phyloP scores from a whole-genome alignment of 1,140 invertebrate genomes.

The Magallana gigas region DNA sequence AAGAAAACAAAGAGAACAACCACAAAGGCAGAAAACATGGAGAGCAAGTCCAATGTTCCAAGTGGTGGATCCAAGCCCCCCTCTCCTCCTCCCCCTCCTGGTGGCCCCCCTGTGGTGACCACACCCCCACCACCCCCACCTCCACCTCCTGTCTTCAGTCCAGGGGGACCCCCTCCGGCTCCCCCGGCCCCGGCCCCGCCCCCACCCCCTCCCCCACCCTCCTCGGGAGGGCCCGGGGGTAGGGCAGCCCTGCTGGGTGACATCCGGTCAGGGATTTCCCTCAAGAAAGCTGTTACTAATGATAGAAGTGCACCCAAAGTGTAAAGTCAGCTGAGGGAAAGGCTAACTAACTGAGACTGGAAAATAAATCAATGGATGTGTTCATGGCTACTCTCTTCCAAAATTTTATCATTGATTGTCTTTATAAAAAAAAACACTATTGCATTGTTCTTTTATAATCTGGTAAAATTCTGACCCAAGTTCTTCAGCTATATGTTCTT shows the following conservation, averaged over 20 bases:
- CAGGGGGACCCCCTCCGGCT: background rate
- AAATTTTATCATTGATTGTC: too few species aligned
- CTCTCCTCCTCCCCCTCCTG: constrained; percentile 20
- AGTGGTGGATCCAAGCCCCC: constrained; percentile 32
- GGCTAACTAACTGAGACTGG: background rate
- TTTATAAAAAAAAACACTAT: too few species aligned
- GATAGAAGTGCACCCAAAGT: constrained; percentile 90
- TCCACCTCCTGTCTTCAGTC: constrained; percentile 7
- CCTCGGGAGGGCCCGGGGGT: background rate
- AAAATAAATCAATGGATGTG: too few species aligned
- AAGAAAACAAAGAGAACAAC: constrained; percentile 20
- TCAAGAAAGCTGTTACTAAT: constrained; percentile 92
- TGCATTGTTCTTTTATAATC: too few species aligned
- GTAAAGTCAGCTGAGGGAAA: background rate
- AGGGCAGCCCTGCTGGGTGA: constrained; percentile 86
- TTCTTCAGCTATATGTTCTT: too few species aligned
- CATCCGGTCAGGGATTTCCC: constrained; percentile 88
- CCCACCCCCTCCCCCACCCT: constrained; percentile 5
- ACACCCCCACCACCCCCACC: constrained; percentile 39
- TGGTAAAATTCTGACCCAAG: too few species aligned
- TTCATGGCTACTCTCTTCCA: too few species aligned
- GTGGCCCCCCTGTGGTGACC: constrained; percentile 37
- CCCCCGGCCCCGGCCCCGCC: constrained; percentile 81
- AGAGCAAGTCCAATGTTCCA: background rate
- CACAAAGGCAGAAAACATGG: constrained; percentile 5